phyloP scores from a whole-genome alignment of 2,113 vertebrate genomes.

The Nothoprocta perdicaria region DNA sequence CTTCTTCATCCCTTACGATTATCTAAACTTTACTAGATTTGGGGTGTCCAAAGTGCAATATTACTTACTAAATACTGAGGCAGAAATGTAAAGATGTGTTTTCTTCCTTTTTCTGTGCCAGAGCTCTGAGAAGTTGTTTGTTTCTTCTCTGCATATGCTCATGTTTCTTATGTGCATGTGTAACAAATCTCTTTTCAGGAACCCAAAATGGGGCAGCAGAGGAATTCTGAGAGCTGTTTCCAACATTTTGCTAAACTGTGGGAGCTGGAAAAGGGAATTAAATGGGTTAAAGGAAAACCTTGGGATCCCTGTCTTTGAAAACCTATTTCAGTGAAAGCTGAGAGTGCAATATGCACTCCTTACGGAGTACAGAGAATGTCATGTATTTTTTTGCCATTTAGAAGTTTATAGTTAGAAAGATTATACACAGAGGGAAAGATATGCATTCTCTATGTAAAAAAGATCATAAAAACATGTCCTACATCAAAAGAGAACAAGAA shows the following conservation, averaged over 20 bases:
- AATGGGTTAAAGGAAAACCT: neutral
- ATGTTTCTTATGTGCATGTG: neutral
- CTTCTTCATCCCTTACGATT: neutral
- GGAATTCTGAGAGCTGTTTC: neutral
- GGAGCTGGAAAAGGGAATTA: neutral
- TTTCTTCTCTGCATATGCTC: neutral
- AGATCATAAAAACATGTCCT: neutral
- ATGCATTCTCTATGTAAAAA: neutral
- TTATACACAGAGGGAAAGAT: neutral
- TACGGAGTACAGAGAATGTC: neutral
- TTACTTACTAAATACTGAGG: neutral
- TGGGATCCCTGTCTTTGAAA: neutral
- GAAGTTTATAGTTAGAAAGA: neutral
- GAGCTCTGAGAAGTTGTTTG: neutral
- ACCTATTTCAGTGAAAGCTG: neutral
- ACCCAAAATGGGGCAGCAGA: neutral
- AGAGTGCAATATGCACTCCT: neutral
- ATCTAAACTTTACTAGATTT: neutral
- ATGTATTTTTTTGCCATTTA: neutral
- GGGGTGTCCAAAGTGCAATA: accelerated
- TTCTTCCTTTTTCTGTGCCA: neutral
- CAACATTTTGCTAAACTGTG: neutral
- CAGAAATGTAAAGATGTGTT: neutral
- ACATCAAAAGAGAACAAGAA: neutral
- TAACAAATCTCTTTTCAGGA: neutral